Evolutionary conservation across 2,888 invertebrate genomes (phyloP), one percentile per base, ranked within the genome.

Genomic region (Physocephala rufipes): DNA sequence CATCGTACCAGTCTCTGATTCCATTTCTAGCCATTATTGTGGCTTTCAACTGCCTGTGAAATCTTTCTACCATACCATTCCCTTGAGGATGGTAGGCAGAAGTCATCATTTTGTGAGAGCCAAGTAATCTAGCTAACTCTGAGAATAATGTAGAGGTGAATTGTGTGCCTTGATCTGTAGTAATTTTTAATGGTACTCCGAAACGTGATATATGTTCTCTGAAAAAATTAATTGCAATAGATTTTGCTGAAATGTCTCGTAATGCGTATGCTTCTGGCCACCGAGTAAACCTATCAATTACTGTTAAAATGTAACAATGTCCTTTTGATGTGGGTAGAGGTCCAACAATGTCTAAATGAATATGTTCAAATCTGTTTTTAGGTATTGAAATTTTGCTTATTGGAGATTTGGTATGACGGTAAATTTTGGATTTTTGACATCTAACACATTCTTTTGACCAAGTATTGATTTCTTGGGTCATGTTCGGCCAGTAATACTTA

Each of bases 61-160:
- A 64, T 36, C 30, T 4, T 30, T 61, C 61, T 30, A 61, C n/a
- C 26, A 59, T 61, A 1, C 61, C 61, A 61, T 61, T 61, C n/a
- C n/a, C 30, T 30, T 61, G 61, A 16, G 61, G 61, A n/a, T 61
- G 61, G n/a, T 61, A 61, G 3, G 61, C 30, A n/a, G 30, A 36
- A 1, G 28, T 61, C 12, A 30, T 9, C 2, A 59, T 59, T 28
- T 30, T 28, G 1, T 59, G 26, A 2, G 3, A 13, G 3, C 26
- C 59, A 12, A 59, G 2, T 24, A 59, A 19, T 2, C 2, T 3
- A 24, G 19, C 30, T 16, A 59, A 26, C 19, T 59, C 28, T 3
- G 13, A 2, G 15, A 59, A 59, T 7, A 59, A 7, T 59, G 9
- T 24, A 2, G 26, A 26, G 9, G 26, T 30, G 30, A 59, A 59